Percentiles rank a stretch among this genome's conserved stretches.
Conservation (phyloP, 2,888 invertebrate genomes). For the Drosophila birchii region DNA sequence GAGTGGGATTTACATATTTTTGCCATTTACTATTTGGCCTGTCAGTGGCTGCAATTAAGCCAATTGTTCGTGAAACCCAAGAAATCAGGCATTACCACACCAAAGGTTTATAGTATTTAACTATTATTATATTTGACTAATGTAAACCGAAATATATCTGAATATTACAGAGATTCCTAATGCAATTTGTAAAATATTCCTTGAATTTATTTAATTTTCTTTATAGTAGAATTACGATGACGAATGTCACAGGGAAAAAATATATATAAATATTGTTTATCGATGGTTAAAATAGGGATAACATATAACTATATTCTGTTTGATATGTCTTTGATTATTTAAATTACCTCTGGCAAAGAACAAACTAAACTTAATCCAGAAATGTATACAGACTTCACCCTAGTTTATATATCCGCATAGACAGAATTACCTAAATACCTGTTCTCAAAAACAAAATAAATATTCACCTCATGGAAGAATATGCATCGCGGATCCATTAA, state of each 20-base stretch:
- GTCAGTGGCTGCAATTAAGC: slow-evolving; percentile 29
- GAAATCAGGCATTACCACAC: slow-evolving; percentile 4
- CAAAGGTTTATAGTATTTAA: not conserved
- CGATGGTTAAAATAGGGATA: no score
- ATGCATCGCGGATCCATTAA: not conserved
- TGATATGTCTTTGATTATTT: no score
- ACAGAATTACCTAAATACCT: not conserved
- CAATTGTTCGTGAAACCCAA: slow-evolving; percentile 13
- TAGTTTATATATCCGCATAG: no score
- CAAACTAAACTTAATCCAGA: no score
- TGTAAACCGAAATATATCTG: not conserved
- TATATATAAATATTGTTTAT: no score
- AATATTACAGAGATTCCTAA: not conserved
- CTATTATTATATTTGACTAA: not conserved
- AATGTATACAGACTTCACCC: no score
- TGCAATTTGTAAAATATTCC: not conserved
- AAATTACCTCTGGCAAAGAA: no score
- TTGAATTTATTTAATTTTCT: not conserved
- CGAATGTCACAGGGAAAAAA: no score
- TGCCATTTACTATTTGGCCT: slow-evolving; percentile 22
- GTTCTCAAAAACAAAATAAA: not conserved
- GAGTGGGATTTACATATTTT: slow-evolving; percentile 18
- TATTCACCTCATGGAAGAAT: slow-evolving; percentile 7
- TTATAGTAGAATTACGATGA: not conserved
- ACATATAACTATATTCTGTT: no score